Percentiles rank a stretch among this genome's conserved stretches.
phyloP scores from a whole-genome alignment of 2,113 vertebrate species.

The Argyrosomus japonicus region DNA sequence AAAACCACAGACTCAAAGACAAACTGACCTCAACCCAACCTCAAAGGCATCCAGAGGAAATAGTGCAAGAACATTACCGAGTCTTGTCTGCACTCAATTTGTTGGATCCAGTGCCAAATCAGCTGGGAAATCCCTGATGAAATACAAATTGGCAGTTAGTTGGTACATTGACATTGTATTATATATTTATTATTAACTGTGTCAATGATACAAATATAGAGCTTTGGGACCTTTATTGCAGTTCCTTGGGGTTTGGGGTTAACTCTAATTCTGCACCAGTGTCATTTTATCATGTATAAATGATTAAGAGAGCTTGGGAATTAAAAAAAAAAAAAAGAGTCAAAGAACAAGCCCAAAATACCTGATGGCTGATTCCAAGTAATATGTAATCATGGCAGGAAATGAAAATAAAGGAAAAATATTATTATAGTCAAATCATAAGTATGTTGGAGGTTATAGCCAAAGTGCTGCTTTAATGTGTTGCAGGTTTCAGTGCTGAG shows the following conservation, averaged over 20 bases:
- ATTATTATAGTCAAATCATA: neutral
- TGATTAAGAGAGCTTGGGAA: neutral
- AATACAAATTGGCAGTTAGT: neutral
- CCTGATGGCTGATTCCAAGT: neutral
- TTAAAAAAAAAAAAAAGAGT: neutral
- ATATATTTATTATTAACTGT: neutral
- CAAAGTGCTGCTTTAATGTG: neutral
- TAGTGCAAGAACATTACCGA: neutral
- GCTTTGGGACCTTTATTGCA: neutral
- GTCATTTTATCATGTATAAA: neutral
- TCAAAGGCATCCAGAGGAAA: neutral
- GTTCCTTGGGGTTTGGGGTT: neutral
- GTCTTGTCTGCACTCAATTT: neutral
- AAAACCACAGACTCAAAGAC: neutral
- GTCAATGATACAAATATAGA: neutral
- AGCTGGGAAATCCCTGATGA: neutral
- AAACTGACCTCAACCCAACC: neutral
- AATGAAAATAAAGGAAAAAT: neutral
- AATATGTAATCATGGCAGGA: neutral
- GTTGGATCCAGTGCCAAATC: neutral
- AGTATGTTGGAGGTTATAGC: slow-evolving; percentile 28
- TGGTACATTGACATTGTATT: slow-evolving; percentile 15
- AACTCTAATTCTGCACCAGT: neutral
- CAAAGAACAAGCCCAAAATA: slow-evolving; percentile 5
- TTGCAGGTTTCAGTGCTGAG: neutral